Evolutionary conservation across 1,140 invertebrate genomes (phyloP).

Genomic region (Drosophila tropicalis): DNA sequence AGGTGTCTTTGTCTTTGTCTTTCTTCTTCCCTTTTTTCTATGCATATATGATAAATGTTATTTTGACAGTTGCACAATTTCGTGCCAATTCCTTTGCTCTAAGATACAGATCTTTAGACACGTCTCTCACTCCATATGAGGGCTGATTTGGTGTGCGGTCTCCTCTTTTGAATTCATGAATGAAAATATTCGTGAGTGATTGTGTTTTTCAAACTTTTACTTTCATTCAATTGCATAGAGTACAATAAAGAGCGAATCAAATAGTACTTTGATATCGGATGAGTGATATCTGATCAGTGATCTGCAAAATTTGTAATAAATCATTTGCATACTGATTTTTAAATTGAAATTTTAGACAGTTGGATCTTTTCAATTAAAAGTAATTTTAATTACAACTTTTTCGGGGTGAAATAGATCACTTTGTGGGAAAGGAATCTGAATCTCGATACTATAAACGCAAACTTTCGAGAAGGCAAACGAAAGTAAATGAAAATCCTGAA

Average conservation of each 20-base stretch:
- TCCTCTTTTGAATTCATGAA: slow-evolving; percentile 57
- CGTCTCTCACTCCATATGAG: slow-evolving; percentile 11
- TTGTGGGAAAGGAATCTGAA: no score
- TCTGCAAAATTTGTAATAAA: slow-evolving; percentile 36
- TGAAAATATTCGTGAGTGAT: slow-evolving; percentile 64
- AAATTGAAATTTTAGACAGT: neutral
- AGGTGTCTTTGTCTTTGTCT: slow-evolving; percentile 53
- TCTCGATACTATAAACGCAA: no score
- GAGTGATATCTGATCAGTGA: slow-evolving; percentile 30
- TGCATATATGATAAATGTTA: slow-evolving; percentile 55
- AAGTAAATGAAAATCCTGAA: no score
- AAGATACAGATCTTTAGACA: slow-evolving; percentile 70
- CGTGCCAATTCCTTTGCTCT: slow-evolving; percentile 58
- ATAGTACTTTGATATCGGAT: slow-evolving; percentile 36
- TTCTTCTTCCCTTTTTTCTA: slow-evolving; percentile 7
- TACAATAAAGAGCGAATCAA: slow-evolving; percentile 33
- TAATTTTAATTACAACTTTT: neutral
- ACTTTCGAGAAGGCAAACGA: no score
- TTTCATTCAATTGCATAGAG: slow-evolving; percentile 55
- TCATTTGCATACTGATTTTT: neutral
- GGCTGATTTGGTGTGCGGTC: slow-evolving; percentile 37
- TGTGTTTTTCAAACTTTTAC: slow-evolving; percentile 59
- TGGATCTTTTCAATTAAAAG: neutral
- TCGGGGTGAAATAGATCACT: no score
- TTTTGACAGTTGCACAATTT: slow-evolving; percentile 79